Conservation (phyloP, 1,140 invertebrate genomes). For the Gonioctena quinquepunctata region DNA sequence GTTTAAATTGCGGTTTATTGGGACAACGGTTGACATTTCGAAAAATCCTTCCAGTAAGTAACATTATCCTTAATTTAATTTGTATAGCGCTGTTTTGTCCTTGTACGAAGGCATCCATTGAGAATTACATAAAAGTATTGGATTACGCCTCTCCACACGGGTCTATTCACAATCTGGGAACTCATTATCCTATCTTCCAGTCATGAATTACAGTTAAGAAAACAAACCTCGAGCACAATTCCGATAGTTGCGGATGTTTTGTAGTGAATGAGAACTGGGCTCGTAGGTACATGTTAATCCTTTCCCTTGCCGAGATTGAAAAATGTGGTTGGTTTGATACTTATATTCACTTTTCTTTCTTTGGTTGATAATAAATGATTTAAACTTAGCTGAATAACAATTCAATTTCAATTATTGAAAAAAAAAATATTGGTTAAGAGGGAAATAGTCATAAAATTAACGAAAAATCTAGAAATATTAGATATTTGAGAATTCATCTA, state of each 20-base stretch:
- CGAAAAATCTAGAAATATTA: no score
- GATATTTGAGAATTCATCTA: no score
- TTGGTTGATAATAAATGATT: no score
- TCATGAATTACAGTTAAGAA: constrained; percentile 3
- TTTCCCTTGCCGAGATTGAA: no score
- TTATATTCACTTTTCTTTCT: no score
- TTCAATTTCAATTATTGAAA: no score
- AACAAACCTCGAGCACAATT: background rate
- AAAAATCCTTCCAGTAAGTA: background rate
- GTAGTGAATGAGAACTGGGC: no score
- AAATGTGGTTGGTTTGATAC: no score
- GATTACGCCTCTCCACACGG: background rate
- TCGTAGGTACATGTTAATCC: no score
- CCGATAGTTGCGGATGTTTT: background rate
- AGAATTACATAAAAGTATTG: constrained; percentile 10
- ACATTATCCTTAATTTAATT: constrained; percentile 6
- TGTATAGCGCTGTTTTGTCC: background rate
- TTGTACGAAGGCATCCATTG: background rate
- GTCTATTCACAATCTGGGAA: background rate
- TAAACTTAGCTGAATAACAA: no score
- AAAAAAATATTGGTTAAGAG: no score
- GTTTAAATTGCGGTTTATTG: background rate
- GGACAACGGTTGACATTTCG: constrained; percentile 2
- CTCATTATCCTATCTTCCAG: background rate
- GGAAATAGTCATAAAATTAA: no score